Percentiles rank a stretch among this genome's conserved stretches.
Evolutionary conservation across 2,797 vertebrate species (phyloP).

Genomic region (Brachyalestes nurse): DNA sequence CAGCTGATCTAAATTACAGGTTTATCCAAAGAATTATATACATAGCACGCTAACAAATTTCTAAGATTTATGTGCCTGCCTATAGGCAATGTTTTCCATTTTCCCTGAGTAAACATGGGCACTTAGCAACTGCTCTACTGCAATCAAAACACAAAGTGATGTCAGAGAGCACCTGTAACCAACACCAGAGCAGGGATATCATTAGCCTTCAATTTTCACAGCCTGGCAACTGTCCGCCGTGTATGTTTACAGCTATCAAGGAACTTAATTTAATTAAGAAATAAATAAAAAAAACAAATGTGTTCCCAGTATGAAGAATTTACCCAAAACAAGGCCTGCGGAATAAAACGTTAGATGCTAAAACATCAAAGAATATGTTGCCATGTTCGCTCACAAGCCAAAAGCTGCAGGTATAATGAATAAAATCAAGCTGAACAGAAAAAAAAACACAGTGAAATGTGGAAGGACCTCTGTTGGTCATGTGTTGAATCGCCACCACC

Average conservation of each 20-base stretch:
- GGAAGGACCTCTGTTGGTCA: conserved; percentile 23
- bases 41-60: not conserved
- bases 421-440: not conserved
- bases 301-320: not conserved
- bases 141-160: conserved; percentile 26
- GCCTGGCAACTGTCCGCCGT: not conserved
- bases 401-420: not conserved
- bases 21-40: not conserved
- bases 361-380: not conserved
- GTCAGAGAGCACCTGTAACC: conserved; percentile 12
- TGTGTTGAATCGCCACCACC: not conserved
- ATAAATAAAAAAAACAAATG: not conserved
- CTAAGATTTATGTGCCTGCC: not conserved
- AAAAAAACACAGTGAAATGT: not conserved
- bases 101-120: conserved; percentile 40
- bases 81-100: conserved; percentile 6
- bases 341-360: not conserved
- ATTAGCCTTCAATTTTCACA: not conserved
- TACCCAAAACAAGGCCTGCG: not conserved
- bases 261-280: not conserved
- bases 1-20: not conserved
- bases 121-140: conserved; percentile 37
- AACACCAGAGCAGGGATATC: not conserved
- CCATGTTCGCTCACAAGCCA: not conserved
- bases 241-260: not conserved